These are phyloP conservation scores for Batillaria attramentaria DNA, from an alignment of 1,140 invertebrate species.

Conservation along the genomic window DNA sequence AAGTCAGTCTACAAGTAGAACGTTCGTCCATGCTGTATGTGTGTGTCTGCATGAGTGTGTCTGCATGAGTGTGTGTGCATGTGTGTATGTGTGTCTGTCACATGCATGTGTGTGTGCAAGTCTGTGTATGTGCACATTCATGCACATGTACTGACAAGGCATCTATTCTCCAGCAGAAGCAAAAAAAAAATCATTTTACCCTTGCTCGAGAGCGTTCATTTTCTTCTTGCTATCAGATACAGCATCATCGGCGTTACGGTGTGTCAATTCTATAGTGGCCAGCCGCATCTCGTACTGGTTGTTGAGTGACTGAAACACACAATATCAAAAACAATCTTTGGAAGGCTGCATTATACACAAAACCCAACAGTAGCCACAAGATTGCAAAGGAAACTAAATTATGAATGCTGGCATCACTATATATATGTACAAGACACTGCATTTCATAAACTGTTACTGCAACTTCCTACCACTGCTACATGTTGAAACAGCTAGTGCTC, in stretches of 20 bases:
- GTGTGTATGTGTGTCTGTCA: not conserved
- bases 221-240: not conserved
- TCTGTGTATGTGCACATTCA: not conserved
- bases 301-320: constrained; percentile 16
- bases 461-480: too few species aligned
- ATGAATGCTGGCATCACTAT: too few species aligned
- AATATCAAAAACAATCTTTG: not conserved
- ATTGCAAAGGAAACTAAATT: too few species aligned
- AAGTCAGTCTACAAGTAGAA: not conserved
- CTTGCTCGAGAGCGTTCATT: not conserved
- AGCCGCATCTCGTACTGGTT: constrained; percentile 29
- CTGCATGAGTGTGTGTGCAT: too few species aligned
- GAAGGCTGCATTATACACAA: too few species aligned
- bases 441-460: too few species aligned
- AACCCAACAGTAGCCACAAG: too few species aligned
- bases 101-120: not conserved
- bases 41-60: too few species aligned
- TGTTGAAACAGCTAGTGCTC: too few species aligned
- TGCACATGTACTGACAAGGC: not conserved
- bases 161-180: not conserved
- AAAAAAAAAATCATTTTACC: not conserved
- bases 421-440: too few species aligned
- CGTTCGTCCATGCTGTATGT: too few species aligned
- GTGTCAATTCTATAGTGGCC: not conserved
- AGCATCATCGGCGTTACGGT: not conserved